A percentile compares a stretch with the other conserved stretches of the same genome.
Conservation (phyloP, 2,888 invertebrate genomes). For the Eupithecia tripunctaria region DNA sequence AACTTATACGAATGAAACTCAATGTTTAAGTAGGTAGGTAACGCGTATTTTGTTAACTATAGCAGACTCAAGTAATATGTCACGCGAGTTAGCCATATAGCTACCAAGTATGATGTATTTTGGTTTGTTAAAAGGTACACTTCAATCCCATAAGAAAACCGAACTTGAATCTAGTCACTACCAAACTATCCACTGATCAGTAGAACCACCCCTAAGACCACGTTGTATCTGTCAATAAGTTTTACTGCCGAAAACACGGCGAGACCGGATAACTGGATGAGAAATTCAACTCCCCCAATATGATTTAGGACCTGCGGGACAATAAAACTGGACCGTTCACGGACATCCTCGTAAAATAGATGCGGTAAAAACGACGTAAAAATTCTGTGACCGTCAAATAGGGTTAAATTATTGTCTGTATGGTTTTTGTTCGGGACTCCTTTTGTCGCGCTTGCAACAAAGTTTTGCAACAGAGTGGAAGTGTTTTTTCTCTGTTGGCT, state of each 20-base stretch:
- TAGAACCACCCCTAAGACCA: neutral
- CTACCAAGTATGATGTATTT: neutral
- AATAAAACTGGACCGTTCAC: slow-evolving; percentile 25
- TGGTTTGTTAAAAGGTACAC: neutral
- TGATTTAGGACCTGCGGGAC: slow-evolving; percentile 37
- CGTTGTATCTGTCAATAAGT: slow-evolving; percentile 4
- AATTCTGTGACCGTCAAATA: slow-evolving; percentile 27
- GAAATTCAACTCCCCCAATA: slow-evolving; percentile 34
- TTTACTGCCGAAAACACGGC: slow-evolving; percentile 1
- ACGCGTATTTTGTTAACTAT: neutral
- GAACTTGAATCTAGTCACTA: neutral
- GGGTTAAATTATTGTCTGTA: slow-evolving; percentile 25
- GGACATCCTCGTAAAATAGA: slow-evolving; percentile 25
- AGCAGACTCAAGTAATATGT: neutral
- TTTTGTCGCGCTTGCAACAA: neutral
- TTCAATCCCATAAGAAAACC: neutral
- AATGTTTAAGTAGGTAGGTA: neutral
- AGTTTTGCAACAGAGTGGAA: neutral
- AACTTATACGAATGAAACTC: neutral
- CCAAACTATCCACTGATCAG: neutral
- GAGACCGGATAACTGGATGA: slow-evolving; percentile 5
- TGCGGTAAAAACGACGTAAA: slow-evolving; percentile 30
- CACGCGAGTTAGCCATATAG: neutral
- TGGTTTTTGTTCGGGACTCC: neutral
- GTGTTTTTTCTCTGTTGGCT: neutral